These are phyloP conservation scores for Thunnus albacares DNA, from an alignment of 2,797 vertebrate species.

Conservation along the genomic window DNA sequence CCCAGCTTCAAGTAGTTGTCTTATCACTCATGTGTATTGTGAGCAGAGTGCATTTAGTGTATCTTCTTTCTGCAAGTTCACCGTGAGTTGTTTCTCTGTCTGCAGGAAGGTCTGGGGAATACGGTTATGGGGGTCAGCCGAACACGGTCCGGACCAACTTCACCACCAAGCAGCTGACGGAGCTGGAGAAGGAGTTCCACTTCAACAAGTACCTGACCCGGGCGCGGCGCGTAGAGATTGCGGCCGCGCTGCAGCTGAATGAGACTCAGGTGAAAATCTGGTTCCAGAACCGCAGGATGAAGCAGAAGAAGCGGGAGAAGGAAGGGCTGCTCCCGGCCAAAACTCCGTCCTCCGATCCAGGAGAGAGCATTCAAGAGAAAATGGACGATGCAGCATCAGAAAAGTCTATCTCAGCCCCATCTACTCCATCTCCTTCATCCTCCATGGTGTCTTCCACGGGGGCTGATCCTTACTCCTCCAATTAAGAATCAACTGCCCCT, in stretches of 20 bases:
- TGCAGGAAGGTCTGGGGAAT: slow-evolving; percentile 94
- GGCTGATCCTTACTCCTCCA: slow-evolving; percentile 87
- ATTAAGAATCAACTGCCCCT: slow-evolving; percentile 63
- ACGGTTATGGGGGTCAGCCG: slow-evolving; percentile 93
- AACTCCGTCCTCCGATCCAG: slow-evolving; percentile 82
- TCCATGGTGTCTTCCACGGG: slow-evolving; percentile 83
- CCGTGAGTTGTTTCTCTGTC: slow-evolving; percentile 36
- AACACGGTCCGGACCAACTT: slow-evolving; percentile 98
- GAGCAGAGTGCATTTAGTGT: background rate
- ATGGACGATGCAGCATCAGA: slow-evolving; percentile 91
- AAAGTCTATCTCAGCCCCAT: slow-evolving; percentile 92
- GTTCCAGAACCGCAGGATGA: slow-evolving; percentile 99
- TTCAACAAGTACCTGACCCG: slow-evolving; percentile 99
- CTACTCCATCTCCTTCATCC: slow-evolving; percentile 91
- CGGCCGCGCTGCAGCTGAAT: slow-evolving; percentile 95
- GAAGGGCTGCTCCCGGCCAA: slow-evolving; percentile 91
- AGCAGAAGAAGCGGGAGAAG: slow-evolving; percentile 98
- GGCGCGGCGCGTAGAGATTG: slow-evolving; percentile 95
- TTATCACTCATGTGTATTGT: background rate
- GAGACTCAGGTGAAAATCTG: slow-evolving; percentile 99
- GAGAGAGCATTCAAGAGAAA: slow-evolving; percentile 89
- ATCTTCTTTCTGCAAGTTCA: background rate
- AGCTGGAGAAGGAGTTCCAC: slow-evolving; percentile 99
- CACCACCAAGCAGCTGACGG: slow-evolving; percentile 97
- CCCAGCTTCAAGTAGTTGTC: background rate